phyloP scores from a whole-genome alignment of 2,888 invertebrate species.

The Drosophila ustulata region DNA sequence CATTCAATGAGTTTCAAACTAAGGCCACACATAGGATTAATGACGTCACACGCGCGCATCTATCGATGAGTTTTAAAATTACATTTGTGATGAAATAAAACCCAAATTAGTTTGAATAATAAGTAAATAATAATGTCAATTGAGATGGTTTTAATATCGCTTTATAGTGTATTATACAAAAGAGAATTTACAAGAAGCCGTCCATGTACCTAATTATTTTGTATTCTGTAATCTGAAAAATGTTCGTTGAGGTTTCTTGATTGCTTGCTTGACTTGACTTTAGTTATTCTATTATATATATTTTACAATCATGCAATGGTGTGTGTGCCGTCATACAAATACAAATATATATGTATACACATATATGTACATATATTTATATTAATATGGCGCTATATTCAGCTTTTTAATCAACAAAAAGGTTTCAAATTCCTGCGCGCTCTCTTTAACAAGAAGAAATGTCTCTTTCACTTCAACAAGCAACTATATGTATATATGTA shows the following conservation, averaged over 20 bases:
- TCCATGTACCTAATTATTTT: slow-evolving; percentile 61
- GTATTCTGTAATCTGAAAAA: slow-evolving; percentile 52
- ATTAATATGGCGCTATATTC: slow-evolving; percentile 52
- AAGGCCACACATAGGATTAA: not conserved
- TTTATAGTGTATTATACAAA: slow-evolving; percentile 74
- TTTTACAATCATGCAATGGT: slow-evolving; percentile 52
- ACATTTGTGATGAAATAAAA: not conserved
- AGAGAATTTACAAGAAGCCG: slow-evolving; percentile 76
- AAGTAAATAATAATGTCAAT: slow-evolving; percentile 12
- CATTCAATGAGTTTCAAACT: not conserved
- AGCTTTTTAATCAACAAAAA: slow-evolving; percentile 72
- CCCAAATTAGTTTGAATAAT: not conserved
- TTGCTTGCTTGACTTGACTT: slow-evolving; percentile 70
- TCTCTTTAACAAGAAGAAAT: slow-evolving; percentile 68
- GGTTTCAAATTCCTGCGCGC: slow-evolving; percentile 70
- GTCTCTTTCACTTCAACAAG: slow-evolving; percentile 64
- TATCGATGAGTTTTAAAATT: not conserved
- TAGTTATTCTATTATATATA: slow-evolving; percentile 54
- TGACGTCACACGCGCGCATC: slow-evolving; percentile 25
- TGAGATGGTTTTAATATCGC: slow-evolving; percentile 69
- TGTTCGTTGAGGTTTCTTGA: slow-evolving; percentile 72
- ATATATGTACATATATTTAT: slow-evolving; percentile 57
- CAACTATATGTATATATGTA: slow-evolving; percentile 63
- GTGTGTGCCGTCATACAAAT: slow-evolving; percentile 58
- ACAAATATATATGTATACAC: slow-evolving; percentile 48